Evolutionary conservation across 2,113 vertebrate genomes (phyloP), one percentile per base, ranked within the genome.

Genomic region (Zootoca vivipara): DNA sequence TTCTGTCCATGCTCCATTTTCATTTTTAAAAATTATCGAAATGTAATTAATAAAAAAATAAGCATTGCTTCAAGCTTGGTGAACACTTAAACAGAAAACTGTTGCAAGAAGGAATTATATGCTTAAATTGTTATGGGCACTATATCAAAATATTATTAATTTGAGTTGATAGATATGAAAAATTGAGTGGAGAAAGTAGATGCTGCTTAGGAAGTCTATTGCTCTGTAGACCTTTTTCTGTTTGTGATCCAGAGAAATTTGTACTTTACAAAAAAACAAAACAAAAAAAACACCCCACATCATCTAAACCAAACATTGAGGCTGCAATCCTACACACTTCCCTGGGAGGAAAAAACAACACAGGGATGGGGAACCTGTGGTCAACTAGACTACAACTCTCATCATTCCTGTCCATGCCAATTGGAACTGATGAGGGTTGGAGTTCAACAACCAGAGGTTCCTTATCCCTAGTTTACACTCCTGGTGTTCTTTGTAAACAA

Each of bases 101-200:
- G 72, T 64, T 92, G 35, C 24, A 40, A 82, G 62, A 33, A 58
- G 89, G 81, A 89, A 82, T 85, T 78, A n/a, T 52, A 52, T 83
- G 22, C 91, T 93, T 70, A 88, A 82, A 42, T 40, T 0, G 3
- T 82, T 46, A 90, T 91, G 52, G 74, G 82, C 87, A 89, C 89
- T 85, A 85, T 28, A 22, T 35, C n/a, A 16, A 35, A 0, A 78
- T 67, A 81, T 92, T 91, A 88, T 62, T 67, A 84, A 90, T 83
- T 74, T 85, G 46, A 86, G 75, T 73, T 77, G 78, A 79, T 80
- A 87, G 73, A 85, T 65, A n/a, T 65, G 2, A 33, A 90, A 82
- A 1, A 82, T 1, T 20, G 86, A 85, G 22, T 80, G 62, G 86
- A 88, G 86, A 91, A 85, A 86, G 70, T 12, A 65, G 7, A 40